Evolutionary conservation across 2,888 invertebrate genomes (phyloP), one percentile per base, ranked within the genome.

Genomic region (Cyaniris semiargus): DNA sequence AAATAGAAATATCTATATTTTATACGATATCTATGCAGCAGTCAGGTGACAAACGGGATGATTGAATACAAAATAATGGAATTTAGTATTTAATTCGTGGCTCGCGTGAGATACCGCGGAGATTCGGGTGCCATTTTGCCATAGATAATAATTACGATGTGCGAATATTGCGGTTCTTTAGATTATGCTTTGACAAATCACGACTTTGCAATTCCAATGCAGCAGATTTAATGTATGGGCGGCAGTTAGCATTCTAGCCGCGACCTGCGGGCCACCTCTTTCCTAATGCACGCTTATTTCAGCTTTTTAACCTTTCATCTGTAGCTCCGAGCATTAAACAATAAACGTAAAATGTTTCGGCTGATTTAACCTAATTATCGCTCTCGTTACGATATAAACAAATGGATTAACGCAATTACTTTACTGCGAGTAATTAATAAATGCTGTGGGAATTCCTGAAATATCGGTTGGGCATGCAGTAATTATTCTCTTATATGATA

Each of bases 181-280:
- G 92, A 93, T 93, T 94, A 93, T 93, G 90, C 93, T 94, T 93
- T 94, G 94, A 94, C 94, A 94, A 94, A 94, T 94, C 94, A 94
- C 94, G 94, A 94, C 94, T 93, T 93, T 88, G 93, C 93, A 93
- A 93, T 94, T 94, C 93, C 88, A 92, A 93, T 93, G 93, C 89
- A 92, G 91, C 90, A 90, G 89, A 93, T 93, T 93, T 93, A 94
- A 93, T 93, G 93, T 94, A 93, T 93, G 94, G 93, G 93, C 93
- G 94, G 93, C 89, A 93, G 92, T 93, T 94, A 93, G 93, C 94
- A 93, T 93, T 94, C 91, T 93, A 92, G 89, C 92, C 89, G 91
- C 93, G 93, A 93, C 94, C 93, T 88, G 87, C 88, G 87, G 92
- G 92, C 92, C 93, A 92, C 93, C 93, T 94, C 93, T 93, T 94